Percentiles rank a stretch among this genome's conserved stretches.
Conservation (phyloP, 2,113 vertebrate species). For the Rutilus rutilus region DNA sequence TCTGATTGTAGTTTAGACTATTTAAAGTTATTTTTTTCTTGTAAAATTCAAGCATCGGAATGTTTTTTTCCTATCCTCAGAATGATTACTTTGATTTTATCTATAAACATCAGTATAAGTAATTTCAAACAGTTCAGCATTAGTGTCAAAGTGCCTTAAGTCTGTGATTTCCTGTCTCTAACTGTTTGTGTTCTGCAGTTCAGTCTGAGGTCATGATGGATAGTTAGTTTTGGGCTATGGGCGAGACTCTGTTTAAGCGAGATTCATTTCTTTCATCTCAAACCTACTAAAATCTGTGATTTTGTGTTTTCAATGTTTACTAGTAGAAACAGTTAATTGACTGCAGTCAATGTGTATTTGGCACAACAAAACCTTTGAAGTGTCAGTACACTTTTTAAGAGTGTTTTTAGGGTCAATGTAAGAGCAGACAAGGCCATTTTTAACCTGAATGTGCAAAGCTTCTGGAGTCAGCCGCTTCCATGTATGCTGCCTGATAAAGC, state of each 20-base stretch:
- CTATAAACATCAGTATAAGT: neutral
- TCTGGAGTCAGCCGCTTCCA: too few relatives aligned
- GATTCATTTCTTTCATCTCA: constrained; percentile 1
- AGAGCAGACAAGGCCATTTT: neutral
- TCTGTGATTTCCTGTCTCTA: neutral
- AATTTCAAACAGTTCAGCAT: neutral
- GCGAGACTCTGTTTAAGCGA: neutral
- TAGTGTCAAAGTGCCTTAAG: neutral
- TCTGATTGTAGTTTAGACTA: too few relatives aligned
- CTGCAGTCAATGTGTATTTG: neutral
- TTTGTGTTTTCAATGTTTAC: neutral
- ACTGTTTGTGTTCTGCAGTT: neutral
- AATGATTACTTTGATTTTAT: neutral
- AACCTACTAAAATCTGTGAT: neutral
- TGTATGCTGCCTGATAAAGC: too few relatives aligned
- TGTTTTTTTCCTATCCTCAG: neutral
- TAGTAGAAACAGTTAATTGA: neutral
- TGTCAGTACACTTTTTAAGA: neutral
- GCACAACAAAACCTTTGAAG: neutral
- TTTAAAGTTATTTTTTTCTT: too few relatives aligned
- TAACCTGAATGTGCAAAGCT: neutral
- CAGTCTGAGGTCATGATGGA: neutral
- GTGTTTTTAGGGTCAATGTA: neutral
- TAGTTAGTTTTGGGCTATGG: neutral
- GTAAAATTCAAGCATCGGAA: too few relatives aligned